Evolutionary conservation across 2,888 invertebrate genomes (phyloP).

Genomic region (Horisme vitalbata): DNA sequence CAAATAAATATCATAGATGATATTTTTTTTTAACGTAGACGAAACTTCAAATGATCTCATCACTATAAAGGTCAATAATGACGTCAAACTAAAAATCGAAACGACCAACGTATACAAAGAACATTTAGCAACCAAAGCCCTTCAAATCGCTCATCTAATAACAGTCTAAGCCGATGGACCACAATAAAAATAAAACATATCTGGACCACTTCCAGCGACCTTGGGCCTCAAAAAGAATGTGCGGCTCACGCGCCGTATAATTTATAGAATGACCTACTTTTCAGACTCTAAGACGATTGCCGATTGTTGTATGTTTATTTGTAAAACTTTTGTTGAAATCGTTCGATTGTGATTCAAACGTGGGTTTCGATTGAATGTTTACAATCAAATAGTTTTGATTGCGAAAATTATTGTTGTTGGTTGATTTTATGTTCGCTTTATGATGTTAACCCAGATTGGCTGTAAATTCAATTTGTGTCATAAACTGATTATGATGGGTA

Average conservation of each 20-base stretch:
- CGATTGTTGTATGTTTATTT: conserved; percentile 29
- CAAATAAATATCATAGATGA: too few species aligned
- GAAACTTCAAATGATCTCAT: too few species aligned
- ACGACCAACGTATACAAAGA: conserved; percentile 6
- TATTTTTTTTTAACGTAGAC: too few species aligned
- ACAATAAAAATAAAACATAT: conserved; percentile 54
- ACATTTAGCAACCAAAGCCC: conserved; percentile 35
- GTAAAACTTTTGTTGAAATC: conserved; percentile 33
- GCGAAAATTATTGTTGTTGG: conserved; percentile 22
- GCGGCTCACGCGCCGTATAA: conserved; percentile 62
- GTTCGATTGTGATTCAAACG: conserved; percentile 23
- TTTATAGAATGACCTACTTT: conserved; percentile 72
- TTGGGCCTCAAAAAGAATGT: conserved; percentile 67
- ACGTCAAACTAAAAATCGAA: conserved; percentile 5
- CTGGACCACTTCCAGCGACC: conserved; percentile 79
- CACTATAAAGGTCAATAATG: too few species aligned
- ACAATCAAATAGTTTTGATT: conserved; percentile 27
- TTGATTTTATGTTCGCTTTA: conserved; percentile 19
- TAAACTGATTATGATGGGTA: too few species aligned
- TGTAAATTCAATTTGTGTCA: not conserved
- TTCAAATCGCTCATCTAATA: conserved; percentile 42
- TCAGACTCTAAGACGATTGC: conserved; percentile 47
- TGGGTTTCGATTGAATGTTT: conserved; percentile 32
- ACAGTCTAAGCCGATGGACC: conserved; percentile 43
- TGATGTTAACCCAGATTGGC: conserved; percentile 10